Evolutionary conservation across 2,113 vertebrate species (phyloP).

Genomic region (Mirza zaza): DNA sequence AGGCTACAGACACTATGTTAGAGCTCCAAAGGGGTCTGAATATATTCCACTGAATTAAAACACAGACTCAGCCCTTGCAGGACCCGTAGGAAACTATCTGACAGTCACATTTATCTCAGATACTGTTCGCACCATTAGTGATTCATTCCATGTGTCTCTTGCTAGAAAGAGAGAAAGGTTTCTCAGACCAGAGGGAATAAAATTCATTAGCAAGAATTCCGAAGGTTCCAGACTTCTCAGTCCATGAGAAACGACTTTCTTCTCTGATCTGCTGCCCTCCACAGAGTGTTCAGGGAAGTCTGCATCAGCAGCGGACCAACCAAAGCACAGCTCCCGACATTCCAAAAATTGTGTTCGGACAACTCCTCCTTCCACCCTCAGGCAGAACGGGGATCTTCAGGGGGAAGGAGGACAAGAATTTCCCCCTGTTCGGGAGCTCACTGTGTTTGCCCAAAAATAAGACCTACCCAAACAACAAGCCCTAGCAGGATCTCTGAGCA

Average conservation of each 20-base stretch:
- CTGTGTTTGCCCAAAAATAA: no score
- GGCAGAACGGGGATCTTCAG: not conserved
- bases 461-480: no score
- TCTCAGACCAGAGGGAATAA: not conserved
- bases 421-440: not conserved
- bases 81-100: conserved; percentile 37
- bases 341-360: conserved; percentile 30
- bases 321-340: not conserved
- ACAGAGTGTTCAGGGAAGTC: not conserved
- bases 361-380: not conserved
- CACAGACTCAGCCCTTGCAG: conserved; percentile 20
- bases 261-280: conserved; percentile 28
- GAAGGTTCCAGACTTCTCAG: conserved; percentile 31
- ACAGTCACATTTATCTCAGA: conserved; percentile 53
- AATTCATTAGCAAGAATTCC: conserved; percentile 28
- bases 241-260: conserved; percentile 12
- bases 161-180: not conserved
- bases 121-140: not conserved
- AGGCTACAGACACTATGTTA: not conserved
- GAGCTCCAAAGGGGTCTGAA: not conserved
- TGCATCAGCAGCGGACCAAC: not conserved
- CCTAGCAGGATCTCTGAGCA: no score
- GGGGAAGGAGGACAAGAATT: not conserved
- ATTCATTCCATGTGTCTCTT: conserved; percentile 49
- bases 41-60: conserved; percentile 30